Percentiles rank a stretch among this genome's conserved stretches.
Conservation (phyloP, 1,140 invertebrate genomes). For the Apolygus lucorum region DNA sequence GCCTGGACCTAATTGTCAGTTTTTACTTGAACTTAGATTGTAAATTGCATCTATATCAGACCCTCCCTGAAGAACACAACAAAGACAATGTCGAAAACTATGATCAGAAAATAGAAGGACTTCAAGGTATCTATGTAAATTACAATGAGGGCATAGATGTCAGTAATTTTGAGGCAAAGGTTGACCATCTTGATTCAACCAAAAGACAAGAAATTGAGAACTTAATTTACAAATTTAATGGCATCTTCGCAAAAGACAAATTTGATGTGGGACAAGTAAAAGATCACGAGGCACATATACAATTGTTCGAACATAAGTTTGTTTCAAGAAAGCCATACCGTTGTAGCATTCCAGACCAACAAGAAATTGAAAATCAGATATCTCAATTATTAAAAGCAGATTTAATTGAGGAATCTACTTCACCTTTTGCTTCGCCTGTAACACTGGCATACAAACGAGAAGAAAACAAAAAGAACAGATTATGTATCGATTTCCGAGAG, state of each 20-base stretch:
- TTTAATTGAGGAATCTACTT: constrained; percentile 38
- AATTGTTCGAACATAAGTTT: constrained; percentile 24
- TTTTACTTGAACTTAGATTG: constrained; percentile 30
- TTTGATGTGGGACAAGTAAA: constrained; percentile 35
- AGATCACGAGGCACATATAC: constrained; percentile 35
- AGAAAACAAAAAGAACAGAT: constrained; percentile 35
- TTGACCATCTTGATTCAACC: neutral
- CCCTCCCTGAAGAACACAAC: constrained; percentile 33
- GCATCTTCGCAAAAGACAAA: constrained; percentile 35
- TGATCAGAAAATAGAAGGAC: constrained; percentile 24
- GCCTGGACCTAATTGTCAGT: constrained; percentile 30
- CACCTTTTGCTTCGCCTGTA: constrained; percentile 38
- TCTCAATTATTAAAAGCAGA: constrained; percentile 35
- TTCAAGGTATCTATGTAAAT: constrained; percentile 27
- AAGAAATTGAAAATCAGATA: constrained; percentile 38
- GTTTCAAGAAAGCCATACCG: constrained; percentile 36
- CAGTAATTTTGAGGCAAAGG: neutral
- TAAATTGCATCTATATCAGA: constrained; percentile 30
- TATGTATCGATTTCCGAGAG: constrained; percentile 39
- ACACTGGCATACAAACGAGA: constrained; percentile 39
- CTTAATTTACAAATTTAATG: constrained; percentile 14
- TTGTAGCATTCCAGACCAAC: constrained; percentile 37
- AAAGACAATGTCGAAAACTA: constrained; percentile 27
- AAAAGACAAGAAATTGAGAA: constrained; percentile 11
- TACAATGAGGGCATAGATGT: neutral